A percentile compares a stretch with the other conserved stretches of the same genome.
These are phyloP conservation scores for Siphamia tubifer DNA, from an alignment of 2,113 vertebrate species.

Conservation along the genomic window DNA sequence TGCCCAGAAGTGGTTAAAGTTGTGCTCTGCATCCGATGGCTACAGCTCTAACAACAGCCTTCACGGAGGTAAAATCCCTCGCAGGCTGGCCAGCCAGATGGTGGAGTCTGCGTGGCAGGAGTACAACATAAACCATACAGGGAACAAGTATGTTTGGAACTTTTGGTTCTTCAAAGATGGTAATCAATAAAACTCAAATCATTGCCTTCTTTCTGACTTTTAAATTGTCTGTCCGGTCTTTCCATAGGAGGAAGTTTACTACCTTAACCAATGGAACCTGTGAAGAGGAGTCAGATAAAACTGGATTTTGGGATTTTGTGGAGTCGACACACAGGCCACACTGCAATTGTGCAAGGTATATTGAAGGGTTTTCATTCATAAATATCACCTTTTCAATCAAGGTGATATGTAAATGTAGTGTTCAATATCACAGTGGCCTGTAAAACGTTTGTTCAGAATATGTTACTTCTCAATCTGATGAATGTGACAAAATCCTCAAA, in stretches of 20 bases:
- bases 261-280: conserved; percentile 86
- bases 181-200: not conserved
- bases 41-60: conserved; percentile 91
- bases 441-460: too few species aligned
- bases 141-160: conserved; percentile 88
- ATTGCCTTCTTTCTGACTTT: not conserved
- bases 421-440: too few species aligned
- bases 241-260: conserved; percentile 91
- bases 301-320: conserved; percentile 92
- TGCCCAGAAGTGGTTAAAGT: conserved; percentile 92
- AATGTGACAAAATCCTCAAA: too few species aligned
- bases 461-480: too few species aligned
- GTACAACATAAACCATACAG: conserved; percentile 94
- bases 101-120: conserved; percentile 98
- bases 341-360: conserved; percentile 92
- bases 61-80: conserved; percentile 95
- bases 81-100: conserved; percentile 92
- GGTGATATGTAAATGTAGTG: too few species aligned
- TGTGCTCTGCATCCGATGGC: conserved; percentile 89
- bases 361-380: not conserved
- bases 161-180: not conserved
- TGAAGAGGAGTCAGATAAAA: conserved; percentile 89
- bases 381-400: too few species aligned
- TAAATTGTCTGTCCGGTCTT: not conserved
- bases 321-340: conserved; percentile 89